Evolutionary conservation across 2,797 vertebrate species (phyloP).

Genomic region (Enteromius unitaeniatus): DNA sequence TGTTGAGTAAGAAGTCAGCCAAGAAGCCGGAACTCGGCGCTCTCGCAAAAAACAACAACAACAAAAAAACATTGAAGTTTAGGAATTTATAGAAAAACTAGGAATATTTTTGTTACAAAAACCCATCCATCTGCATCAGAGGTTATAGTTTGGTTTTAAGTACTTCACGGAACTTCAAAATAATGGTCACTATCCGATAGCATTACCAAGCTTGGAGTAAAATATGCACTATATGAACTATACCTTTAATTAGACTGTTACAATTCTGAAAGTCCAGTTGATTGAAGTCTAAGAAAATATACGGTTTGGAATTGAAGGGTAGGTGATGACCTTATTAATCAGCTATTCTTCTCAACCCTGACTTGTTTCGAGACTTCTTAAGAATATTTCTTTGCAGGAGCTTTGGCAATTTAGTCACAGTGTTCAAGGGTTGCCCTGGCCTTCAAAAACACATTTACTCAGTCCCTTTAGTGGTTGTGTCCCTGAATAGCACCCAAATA

Average conservation of each 20-base stretch:
- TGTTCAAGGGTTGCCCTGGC: conserved; percentile 23
- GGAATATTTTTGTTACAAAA: too few relatives aligned
- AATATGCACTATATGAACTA: too few relatives aligned
- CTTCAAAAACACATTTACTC: conserved; percentile 45
- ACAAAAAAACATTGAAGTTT: too few relatives aligned
- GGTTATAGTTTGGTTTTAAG: too few relatives aligned
- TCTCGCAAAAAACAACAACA: too few relatives aligned
- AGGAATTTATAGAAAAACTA: too few relatives aligned
- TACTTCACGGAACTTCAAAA: too few relatives aligned
- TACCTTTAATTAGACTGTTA: not conserved
- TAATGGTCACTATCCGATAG: too few relatives aligned
- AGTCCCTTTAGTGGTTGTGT: conserved; percentile 4
- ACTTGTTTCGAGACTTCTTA: not conserved
- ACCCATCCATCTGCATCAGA: too few relatives aligned
- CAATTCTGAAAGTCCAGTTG: not conserved
- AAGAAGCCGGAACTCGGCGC: too few relatives aligned
- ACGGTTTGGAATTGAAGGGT: not conserved
- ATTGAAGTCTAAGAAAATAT: not conserved
- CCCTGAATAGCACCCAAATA: conserved; percentile 31
- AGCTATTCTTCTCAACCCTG: not conserved
- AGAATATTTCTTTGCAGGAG: not conserved
- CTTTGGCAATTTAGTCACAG: not conserved
- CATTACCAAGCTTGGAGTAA: too few relatives aligned
- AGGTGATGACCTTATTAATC: not conserved
- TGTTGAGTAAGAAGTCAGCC: too few relatives aligned